A percentile compares a stretch with the other conserved stretches of the same genome.
These are phyloP conservation scores for Corythornis leucogaster DNA, from an alignment of 2,797 vertebrate genomes.

Conservation along the genomic window DNA sequence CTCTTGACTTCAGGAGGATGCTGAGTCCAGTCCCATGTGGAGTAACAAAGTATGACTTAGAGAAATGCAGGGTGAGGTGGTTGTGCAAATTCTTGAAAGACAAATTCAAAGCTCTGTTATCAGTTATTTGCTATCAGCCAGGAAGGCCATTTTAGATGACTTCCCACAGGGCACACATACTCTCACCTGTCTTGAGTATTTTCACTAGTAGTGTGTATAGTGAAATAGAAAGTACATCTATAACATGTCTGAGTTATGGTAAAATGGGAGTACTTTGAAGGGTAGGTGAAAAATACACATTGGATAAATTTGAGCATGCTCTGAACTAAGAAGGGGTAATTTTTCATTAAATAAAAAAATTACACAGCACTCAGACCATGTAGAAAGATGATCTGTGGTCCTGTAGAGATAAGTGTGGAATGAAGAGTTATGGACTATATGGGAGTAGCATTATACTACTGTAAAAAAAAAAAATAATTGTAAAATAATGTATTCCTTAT, in stretches of 20 bases:
- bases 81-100: not conserved
- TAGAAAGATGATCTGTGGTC: not conserved
- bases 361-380: rapidly evolving
- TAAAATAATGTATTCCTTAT: not conserved
- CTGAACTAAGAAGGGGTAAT: not conserved
- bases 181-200: not conserved
- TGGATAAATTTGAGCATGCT: not conserved
- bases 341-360: not conserved
- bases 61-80: not conserved
- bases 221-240: not conserved
- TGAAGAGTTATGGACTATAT: not conserved
- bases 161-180: rapidly evolving
- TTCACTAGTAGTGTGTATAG: not conserved
- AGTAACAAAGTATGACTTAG: not conserved
- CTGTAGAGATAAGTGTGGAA: not conserved
- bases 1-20: not conserved
- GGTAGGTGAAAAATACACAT: not conserved
- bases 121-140: not conserved
- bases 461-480: not conserved
- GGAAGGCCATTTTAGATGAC: not conserved
- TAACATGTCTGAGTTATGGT: not conserved
- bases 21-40: not conserved
- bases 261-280: not conserved
- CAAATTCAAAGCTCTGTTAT: not conserved
- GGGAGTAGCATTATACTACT: not conserved